Base-by-base conservation (phyloP, 2,113 vertebrate genomes). In the Raja brachyura region DNA sequence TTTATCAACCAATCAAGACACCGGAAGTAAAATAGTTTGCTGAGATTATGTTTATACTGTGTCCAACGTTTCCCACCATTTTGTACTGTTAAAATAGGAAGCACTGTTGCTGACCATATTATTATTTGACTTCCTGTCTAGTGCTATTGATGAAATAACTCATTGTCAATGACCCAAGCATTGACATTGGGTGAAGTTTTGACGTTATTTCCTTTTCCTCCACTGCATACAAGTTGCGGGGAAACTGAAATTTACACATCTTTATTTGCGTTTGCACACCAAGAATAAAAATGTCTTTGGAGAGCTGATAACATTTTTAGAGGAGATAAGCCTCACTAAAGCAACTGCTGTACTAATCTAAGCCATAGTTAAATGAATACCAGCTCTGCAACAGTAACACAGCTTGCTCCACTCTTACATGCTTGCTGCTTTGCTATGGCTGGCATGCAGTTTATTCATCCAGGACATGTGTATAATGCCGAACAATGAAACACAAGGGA, bases 341-440 rank as follows among this genome's bases (percentile, higher is more conserved):
- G 11, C 33, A 92, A 48, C 31, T 48, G 33, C 13, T 20, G 20
- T 92, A 48, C 33, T 73, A 92, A 70, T 22, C 66, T 73, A 48
- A 66, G 18, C 22, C 39, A 18, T 8, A 68, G 63, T 33, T 28
- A 90, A 90, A 90, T 68, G 28, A 90, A 90, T 90, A 90, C n/a
- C 66, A 70, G 20, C 33, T 48, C 7, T 20, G 10, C 63, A 1
- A 90, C 61, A 70, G 16, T 39, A 92, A 73, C 66, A 5, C 18
- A 92, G 31, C 20, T 92, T 73, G 88, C 13, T 22, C 33, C 61
- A 61, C 13, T 70, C 88, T 48, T 70, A 90, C n/a, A 66, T 66
- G 66, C 33, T 61, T 90, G 86, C 20, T 92, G 31, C 88, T 48
- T 70, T 92, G 66, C 63, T 70, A 92, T 73, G 88, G 66, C 22